Evolutionary conservation across 2,113 vertebrate species (phyloP).

Genomic region (Delphinapterus leucas): DNA sequence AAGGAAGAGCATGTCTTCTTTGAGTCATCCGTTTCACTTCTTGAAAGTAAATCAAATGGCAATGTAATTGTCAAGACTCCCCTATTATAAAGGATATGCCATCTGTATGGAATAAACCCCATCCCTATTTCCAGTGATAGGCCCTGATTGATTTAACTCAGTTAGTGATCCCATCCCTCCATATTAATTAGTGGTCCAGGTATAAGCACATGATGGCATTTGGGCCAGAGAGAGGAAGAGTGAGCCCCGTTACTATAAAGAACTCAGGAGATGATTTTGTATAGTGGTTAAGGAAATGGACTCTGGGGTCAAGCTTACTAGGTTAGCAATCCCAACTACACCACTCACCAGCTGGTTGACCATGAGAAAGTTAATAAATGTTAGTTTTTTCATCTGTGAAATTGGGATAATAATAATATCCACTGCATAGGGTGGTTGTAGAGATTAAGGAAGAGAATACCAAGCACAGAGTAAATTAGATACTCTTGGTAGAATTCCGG

Average conservation of each 20-base stretch:
- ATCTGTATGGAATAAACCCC: not conserved
- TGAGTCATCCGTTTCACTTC: not conserved
- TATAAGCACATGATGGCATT: not conserved
- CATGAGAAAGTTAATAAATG: not conserved
- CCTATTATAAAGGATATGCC: not conserved
- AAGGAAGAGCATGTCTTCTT: not conserved
- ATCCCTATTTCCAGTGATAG: not conserved
- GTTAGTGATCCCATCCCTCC: not conserved
- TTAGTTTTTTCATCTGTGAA: not conserved
- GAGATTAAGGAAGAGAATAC: not conserved
- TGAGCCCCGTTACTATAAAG: not conserved
- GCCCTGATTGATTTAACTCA: not conserved
- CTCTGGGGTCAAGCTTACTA: not conserved
- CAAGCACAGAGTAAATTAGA: not conserved
- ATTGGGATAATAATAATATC: not conserved
- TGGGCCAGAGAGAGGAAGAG: not conserved
- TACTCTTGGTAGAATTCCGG: not conserved
- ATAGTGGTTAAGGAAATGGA: not conserved
- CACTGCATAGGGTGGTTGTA: not conserved
- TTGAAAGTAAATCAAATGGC: conserved; percentile 4
- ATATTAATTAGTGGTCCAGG: not conserved
- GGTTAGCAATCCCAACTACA: not conserved
- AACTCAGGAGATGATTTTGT: not conserved
- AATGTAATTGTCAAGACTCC: not conserved
- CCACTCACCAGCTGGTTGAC: not conserved